Evolutionary conservation across 2,797 vertebrate species (phyloP).

Genomic region (Lithobates sylvaticus): DNA sequence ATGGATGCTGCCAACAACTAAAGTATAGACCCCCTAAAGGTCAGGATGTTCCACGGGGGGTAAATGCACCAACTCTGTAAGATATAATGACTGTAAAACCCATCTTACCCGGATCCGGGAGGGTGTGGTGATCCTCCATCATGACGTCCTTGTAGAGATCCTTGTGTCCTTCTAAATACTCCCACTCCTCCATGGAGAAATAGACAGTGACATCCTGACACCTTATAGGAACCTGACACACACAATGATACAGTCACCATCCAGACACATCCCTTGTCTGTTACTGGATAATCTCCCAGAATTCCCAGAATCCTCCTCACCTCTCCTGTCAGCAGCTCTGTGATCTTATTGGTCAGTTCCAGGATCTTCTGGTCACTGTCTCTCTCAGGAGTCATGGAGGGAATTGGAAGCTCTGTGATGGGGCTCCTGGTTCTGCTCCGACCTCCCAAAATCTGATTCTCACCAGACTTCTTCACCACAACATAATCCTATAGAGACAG

Average conservation of each 20-base stretch:
- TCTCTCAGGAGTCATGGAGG: neutral
- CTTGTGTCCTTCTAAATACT: too few species aligned
- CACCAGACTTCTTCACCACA: neutral
- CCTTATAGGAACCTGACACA: conserved; percentile 18
- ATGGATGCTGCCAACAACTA: too few species aligned
- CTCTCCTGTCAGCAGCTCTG: conserved; percentile 14
- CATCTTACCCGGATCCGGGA: neutral
- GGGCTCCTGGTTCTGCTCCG: neutral
- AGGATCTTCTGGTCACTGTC: neutral
- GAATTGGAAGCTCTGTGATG: neutral
- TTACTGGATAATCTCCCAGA: neutral
- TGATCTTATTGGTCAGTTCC: neutral
- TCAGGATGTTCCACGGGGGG: too few species aligned
- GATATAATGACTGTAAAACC: too few species aligned
- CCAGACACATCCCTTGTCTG: neutral
- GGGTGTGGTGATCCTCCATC: too few species aligned
- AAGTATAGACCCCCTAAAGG: too few species aligned
- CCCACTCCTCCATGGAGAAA: too few species aligned
- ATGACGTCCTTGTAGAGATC: too few species aligned
- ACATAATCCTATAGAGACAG: neutral
- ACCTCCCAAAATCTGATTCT: neutral
- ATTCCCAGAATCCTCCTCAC: neutral
- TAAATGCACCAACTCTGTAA: too few species aligned
- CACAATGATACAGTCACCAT: neutral
- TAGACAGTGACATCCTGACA: neutral